Evolutionary conservation across 2,797 vertebrate species (phyloP), one percentile per base, ranked within the genome.

Genomic region (Emydoidea blandingii): DNA sequence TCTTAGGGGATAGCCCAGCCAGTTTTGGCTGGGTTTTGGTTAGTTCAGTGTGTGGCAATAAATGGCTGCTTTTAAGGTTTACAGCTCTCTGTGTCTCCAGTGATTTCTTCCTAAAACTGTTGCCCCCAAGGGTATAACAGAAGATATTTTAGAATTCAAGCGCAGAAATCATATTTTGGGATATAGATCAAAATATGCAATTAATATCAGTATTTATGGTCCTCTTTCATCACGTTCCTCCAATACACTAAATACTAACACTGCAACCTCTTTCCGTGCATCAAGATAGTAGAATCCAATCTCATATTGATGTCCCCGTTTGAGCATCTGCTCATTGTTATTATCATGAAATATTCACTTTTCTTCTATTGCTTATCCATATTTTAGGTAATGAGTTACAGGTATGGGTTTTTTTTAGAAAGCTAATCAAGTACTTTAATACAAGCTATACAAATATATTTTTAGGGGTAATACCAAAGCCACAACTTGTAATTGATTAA

Each of bases 401-500:
- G 2, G 0, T 62, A 80, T 44, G 25, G 74, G 8, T 50, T 56
- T 91, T 95, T 88, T 50, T 1, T 0, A 34, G 84, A 57, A 87
- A 83, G 21, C 21, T 92, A 29, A 78, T 85, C 50, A 83, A 59
- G 81, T 95, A 49, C 34, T 62, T 85, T 53, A 91, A 79, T 84
- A 7, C 9, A 84, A 76, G 16, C 54, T 78, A 86, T 52, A 59
- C 47, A 90, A 57, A 79, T 85, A 89, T 23, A 47, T 49, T 8
- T 85, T 92, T 91, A 7, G 44, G 83, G 18, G 34, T 9, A 84
- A 0, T 44, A n/a, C 31, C 6, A 57, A 91, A 89, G 49, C 31
- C 94, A 57, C 81, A 62, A 87, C 49, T 83, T 72, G 82, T 49
- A 92, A 85, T 44, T 94, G 80, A 91, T 90, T 86, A 94, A 94